A percentile compares a stretch with the other conserved stretches of the same genome.
Conservation (phyloP, 1,140 invertebrate species). For the Apis florea region DNA sequence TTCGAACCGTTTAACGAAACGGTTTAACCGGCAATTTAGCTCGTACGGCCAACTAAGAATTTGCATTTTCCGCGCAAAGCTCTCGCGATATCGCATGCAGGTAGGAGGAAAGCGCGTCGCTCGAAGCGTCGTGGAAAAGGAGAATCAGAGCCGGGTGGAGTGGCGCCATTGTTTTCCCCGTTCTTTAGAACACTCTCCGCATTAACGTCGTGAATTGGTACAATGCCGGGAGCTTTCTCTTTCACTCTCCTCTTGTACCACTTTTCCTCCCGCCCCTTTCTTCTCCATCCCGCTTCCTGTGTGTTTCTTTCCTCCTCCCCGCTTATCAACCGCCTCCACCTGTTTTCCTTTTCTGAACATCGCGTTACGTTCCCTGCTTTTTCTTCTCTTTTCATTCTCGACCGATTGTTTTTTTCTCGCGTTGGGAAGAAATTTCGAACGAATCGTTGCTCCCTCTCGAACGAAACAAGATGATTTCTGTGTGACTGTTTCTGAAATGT, state of each 20-base stretch:
- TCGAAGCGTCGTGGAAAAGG: constrained; percentile 23
- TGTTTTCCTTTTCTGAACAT: neutral
- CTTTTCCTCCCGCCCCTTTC: neutral
- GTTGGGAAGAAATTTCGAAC: too few species aligned
- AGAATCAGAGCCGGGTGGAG: constrained; percentile 40
- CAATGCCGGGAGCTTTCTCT: constrained; percentile 48
- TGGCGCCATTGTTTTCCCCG: constrained; percentile 61
- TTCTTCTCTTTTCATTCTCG: too few species aligned
- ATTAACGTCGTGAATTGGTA: constrained; percentile 65
- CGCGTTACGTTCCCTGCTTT: neutral
- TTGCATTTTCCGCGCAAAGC: constrained; percentile 9
- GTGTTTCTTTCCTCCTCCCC: neutral
- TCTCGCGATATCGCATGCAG: neutral
- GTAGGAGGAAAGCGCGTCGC: neutral
- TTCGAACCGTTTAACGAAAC: neutral
- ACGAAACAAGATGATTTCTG: too few species aligned
- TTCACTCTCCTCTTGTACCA: constrained; percentile 10
- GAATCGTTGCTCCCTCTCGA: too few species aligned
- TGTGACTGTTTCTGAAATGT: too few species aligned
- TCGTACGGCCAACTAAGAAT: neutral
- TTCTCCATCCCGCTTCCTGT: neutral
- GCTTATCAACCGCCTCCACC: constrained; percentile 3
- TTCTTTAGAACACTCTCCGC: constrained; percentile 63
- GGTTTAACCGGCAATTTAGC: neutral
- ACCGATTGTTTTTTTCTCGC: too few species aligned